Evolutionary conservation across 2,113 vertebrate species (phyloP).

Genomic region (Anolis carolinensis): DNA sequence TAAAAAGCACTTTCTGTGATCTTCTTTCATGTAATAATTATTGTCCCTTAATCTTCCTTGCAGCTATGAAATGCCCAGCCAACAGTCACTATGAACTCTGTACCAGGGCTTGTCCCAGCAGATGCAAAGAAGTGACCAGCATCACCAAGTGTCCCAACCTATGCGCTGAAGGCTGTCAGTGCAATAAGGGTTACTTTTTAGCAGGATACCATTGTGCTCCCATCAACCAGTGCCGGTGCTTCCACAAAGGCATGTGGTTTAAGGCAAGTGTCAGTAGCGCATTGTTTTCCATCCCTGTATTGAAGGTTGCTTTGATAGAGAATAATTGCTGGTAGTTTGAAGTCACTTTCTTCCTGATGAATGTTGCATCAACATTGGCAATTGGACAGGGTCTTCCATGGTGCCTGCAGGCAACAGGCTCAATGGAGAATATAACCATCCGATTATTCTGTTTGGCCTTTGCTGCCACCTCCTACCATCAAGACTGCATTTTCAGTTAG

Average conservation of each 20-base stretch:
- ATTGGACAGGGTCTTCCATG: too few species aligned
- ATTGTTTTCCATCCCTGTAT: too few species aligned
- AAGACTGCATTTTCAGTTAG: too few species aligned
- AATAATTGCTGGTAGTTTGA: too few species aligned
- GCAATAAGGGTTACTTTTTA: slow-evolving; percentile 63
- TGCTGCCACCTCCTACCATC: too few species aligned
- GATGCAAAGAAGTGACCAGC: slow-evolving; percentile 56
- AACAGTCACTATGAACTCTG: slow-evolving; percentile 70
- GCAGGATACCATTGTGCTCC: slow-evolving; percentile 60
- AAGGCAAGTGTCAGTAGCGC: slow-evolving; percentile 37
- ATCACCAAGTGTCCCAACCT: slow-evolving; percentile 39
- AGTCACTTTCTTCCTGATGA: too few species aligned
- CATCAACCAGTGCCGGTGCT: slow-evolving; percentile 62
- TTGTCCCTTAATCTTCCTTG: slow-evolving; percentile 1
- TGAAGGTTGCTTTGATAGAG: too few species aligned
- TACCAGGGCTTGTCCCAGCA: slow-evolving; percentile 59
- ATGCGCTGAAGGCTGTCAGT: slow-evolving; percentile 75
- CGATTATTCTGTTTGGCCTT: too few species aligned
- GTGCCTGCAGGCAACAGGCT: too few species aligned
- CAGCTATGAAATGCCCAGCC: slow-evolving; percentile 64
- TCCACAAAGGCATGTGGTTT: slow-evolving; percentile 57
- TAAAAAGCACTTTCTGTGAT: not conserved
- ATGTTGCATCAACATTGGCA: too few species aligned
- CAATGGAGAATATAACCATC: too few species aligned
- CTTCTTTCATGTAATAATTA: not conserved